Evolutionary conservation across 2,888 invertebrate species (phyloP).

Genomic region (Zootermopsis nevadensis): DNA sequence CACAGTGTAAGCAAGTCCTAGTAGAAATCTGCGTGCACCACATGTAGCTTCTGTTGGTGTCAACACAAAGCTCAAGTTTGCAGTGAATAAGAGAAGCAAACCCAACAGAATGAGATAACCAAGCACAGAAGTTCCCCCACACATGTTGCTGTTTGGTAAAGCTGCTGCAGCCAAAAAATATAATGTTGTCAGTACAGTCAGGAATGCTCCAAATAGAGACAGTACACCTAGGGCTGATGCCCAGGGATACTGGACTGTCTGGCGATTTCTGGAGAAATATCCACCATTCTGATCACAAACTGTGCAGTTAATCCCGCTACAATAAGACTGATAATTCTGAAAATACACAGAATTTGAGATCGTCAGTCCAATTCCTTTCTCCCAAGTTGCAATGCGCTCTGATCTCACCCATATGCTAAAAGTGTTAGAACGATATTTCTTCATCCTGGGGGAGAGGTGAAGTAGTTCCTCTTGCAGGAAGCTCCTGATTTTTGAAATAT

Average conservation of each 20-base stretch:
- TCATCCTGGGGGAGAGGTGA: neutral
- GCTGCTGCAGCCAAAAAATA: slow-evolving; percentile 52
- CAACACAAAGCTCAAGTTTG: slow-evolving; percentile 54
- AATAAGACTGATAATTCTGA: slow-evolving; percentile 27
- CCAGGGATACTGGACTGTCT: slow-evolving; percentile 45
- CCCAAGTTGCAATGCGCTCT: slow-evolving; percentile 46
- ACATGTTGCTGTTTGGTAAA: slow-evolving; percentile 48
- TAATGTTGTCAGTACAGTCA: slow-evolving; percentile 49
- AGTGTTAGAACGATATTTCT: slow-evolving; percentile 6
- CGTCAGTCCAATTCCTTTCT: slow-evolving; percentile 34
- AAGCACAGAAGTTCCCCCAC: slow-evolving; percentile 58
- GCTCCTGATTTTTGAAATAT: neutral
- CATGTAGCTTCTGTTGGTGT: slow-evolving; percentile 60
- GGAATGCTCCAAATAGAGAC: slow-evolving; percentile 50
- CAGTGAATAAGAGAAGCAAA: slow-evolving; percentile 61
- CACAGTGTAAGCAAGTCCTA: slow-evolving; percentile 62
- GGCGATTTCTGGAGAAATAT: neutral
- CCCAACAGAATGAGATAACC: slow-evolving; percentile 63
- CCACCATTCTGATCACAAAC: slow-evolving; percentile 29
- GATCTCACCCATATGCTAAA: slow-evolving; percentile 44
- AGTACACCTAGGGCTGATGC: slow-evolving; percentile 48
- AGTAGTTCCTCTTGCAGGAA: slow-evolving; percentile 37
- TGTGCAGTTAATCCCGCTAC: slow-evolving; percentile 18
- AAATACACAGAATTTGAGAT: slow-evolving; percentile 22
- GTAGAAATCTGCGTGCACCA: slow-evolving; percentile 62